A percentile compares a stretch with the other conserved stretches of the same genome.
Conservation (phyloP, 2,888 invertebrate species). For the Schizotus pectinicornis region DNA sequence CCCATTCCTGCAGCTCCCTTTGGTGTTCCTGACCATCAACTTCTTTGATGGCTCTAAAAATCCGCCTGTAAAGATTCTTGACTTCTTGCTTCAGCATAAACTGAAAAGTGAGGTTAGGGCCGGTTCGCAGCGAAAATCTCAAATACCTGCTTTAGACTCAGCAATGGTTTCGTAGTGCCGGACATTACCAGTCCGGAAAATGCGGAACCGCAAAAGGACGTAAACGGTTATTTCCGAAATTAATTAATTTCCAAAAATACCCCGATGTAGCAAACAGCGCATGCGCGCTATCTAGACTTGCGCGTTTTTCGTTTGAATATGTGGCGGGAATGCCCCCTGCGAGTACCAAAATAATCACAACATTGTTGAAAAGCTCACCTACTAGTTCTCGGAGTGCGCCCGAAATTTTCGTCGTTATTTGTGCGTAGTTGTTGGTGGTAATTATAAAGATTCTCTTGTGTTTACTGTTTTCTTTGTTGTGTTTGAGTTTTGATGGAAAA, state of each 20-base stretch:
- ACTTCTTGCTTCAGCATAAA: constrained; percentile 83
- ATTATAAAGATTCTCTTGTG: background rate
- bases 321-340: constrained; percentile 54
- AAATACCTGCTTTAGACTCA: constrained; percentile 68
- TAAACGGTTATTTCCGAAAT: background rate
- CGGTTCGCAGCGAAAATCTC: constrained; percentile 1
- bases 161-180: constrained; percentile 42
- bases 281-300: constrained; percentile 38
- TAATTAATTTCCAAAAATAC: background rate
- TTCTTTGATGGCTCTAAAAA: constrained; percentile 70
- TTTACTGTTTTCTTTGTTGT: constrained; percentile 2
- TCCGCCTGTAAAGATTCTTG: constrained; percentile 74
- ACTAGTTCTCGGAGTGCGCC: constrained; percentile 33
- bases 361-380: constrained; percentile 47
- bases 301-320: constrained; percentile 46
- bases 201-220: background rate
- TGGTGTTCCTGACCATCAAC: constrained; percentile 70
- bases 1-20: constrained; percentile 74
- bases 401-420: constrained; percentile 29
- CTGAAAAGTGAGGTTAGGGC: constrained; percentile 60
- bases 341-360: constrained; percentile 56
- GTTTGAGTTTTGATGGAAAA: constrained; percentile 48
- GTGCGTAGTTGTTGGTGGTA: constrained; percentile 33
- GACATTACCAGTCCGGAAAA: constrained; percentile 8
- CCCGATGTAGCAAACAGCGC: constrained; percentile 27